phyloP scores from a whole-genome alignment of 2,888 invertebrate genomes.

The Schizotus pectinicornis region DNA sequence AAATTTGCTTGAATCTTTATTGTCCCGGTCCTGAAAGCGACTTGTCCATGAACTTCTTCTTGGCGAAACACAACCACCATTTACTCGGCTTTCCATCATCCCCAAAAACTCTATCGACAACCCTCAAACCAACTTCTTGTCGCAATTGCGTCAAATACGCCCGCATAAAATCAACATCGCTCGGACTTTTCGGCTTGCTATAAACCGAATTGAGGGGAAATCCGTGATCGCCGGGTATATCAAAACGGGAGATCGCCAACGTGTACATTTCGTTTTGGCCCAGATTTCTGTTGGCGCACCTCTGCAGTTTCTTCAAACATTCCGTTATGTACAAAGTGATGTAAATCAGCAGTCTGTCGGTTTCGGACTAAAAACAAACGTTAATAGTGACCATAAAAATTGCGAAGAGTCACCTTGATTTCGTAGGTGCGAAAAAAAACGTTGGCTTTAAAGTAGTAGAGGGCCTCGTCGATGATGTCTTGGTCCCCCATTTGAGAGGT shows the following conservation, averaged over 20 bases:
- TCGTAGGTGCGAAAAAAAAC: constrained; percentile 99
- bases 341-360: constrained; percentile 96
- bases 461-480: constrained; percentile 97
- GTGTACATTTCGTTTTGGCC: constrained; percentile 96
- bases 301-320: constrained; percentile 92
- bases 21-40: constrained; percentile 90
- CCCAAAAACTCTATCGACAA: constrained; percentile 91
- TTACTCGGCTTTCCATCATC: constrained; percentile 96
- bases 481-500: constrained; percentile 64
- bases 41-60: constrained; percentile 99
- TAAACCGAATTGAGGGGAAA: constrained; percentile 83
- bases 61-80: constrained; percentile 99
- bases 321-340: constrained; percentile 97
- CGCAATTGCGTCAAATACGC: constrained; percentile 93
- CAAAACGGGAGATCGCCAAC: constrained; percentile 91
- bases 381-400: background rate
- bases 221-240: constrained; percentile 93
- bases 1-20: constrained; percentile 52
- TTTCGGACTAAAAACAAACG: constrained; percentile 77
- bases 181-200: constrained; percentile 78
- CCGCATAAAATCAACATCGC: constrained; percentile 89
- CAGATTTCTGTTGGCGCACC: constrained; percentile 87
- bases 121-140: constrained; percentile 91
- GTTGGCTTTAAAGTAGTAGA: constrained; percentile 98
- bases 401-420: constrained; percentile 76